These are phyloP conservation scores for Bubo bubo DNA, from an alignment of 2,113 vertebrate species.

Conservation along the genomic window DNA sequence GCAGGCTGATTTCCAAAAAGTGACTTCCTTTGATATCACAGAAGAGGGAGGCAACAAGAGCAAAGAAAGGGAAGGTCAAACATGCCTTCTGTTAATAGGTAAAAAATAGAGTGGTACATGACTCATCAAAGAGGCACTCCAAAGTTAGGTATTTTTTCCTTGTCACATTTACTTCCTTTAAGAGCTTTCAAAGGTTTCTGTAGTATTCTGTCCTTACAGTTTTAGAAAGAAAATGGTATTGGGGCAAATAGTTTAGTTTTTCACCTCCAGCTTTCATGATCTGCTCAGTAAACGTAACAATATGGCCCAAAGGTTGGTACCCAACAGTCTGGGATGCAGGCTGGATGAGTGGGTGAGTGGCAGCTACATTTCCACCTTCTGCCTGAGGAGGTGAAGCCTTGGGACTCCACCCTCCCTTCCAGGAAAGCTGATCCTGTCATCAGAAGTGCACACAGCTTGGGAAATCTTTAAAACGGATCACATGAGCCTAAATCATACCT, in stretches of 20 bases:
- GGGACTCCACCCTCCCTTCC: not conserved
- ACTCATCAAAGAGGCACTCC: slow-evolving; percentile 38
- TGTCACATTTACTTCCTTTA: slow-evolving; percentile 24
- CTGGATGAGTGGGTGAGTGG: not conserved
- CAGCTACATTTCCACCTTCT: not conserved
- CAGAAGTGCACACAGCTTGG: not conserved
- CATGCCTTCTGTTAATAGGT: not conserved
- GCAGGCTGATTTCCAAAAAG: slow-evolving; percentile 5
- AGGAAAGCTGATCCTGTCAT: not conserved
- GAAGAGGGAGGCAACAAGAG: not conserved
- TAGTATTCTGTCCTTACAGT: not conserved
- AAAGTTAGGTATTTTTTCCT: not conserved
- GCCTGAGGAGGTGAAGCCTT: not conserved
- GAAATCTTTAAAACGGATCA: not conserved
- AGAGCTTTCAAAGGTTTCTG: not conserved
- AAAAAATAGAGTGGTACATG: slow-evolving; percentile 3
- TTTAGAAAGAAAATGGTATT: not conserved
- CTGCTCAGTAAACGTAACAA: accelerated
- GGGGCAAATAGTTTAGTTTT: not conserved
- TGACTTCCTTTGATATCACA: not conserved
- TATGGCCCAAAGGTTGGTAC: not conserved
- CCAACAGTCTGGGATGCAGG: not conserved
- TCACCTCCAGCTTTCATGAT: not conserved
- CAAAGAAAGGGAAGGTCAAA: slow-evolving; percentile 35
- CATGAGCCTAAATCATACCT: not conserved